A percentile compares a stretch with the other conserved stretches of the same genome.
Evolutionary conservation across 2,888 invertebrate species (phyloP).

Genomic region (Amorpha juglandis): DNA sequence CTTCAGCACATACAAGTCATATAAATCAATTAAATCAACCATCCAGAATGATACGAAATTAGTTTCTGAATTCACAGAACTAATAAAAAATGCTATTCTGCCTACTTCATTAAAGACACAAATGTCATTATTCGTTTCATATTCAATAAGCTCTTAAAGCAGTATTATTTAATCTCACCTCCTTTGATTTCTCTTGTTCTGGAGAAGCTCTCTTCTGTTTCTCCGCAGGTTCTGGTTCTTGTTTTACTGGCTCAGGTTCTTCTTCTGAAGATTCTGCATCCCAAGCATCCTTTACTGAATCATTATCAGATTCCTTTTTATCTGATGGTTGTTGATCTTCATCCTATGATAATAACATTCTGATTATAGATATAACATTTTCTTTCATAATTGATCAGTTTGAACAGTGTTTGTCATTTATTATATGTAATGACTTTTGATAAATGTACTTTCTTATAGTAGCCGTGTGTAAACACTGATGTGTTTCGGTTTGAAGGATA

Average conservation of each 20-base stretch:
- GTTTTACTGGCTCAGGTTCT: conserved; percentile 58
- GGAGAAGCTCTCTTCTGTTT: conserved; percentile 49
- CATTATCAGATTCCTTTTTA: conserved; percentile 75
- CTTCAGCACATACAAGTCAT: too few species aligned
- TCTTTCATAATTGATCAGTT: neutral
- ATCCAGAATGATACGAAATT: too few species aligned
- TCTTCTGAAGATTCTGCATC: conserved; percentile 89
- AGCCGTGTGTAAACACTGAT: too few species aligned
- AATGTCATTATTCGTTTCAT: too few species aligned
- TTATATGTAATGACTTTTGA: neutral
- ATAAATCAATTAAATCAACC: too few species aligned
- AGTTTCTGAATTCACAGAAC: too few species aligned
- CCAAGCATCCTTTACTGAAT: conserved; percentile 92
- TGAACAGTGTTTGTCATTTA: neutral
- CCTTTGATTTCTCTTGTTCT: conserved; percentile 51
- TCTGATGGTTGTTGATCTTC: conserved; percentile 56
- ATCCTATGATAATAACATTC: conserved; percentile 45
- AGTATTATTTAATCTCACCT: conserved; percentile 42
- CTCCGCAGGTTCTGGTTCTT: conserved; percentile 52
- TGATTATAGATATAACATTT: neutral
- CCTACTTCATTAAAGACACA: too few species aligned
- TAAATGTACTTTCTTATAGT: too few species aligned
- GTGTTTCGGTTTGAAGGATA: too few species aligned
- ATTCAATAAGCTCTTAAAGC: neutral
- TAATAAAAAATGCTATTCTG: too few species aligned